Evolutionary conservation across 92 coral and sea anemone genomes (phyloP), one percentile per base, ranked within the genome.

Genomic region (Actinostola sp.): DNA sequence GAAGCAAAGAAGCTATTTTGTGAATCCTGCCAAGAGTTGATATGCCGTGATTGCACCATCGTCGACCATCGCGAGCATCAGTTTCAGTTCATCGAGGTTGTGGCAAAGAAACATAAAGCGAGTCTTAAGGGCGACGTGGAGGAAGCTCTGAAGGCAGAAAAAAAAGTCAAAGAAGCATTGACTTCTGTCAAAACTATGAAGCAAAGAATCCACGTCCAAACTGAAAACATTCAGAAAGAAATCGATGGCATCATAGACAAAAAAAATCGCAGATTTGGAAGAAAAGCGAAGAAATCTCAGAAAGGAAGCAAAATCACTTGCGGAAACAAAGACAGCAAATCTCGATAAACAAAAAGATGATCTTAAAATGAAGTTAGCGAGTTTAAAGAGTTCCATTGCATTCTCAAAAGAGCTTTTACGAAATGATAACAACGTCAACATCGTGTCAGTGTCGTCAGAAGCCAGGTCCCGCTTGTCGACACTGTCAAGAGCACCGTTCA

Each of bases 31-130:
- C 49, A 85, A 11, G 46, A 62, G 65, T 77, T 85, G 5, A 77
- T 81, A 10, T 88, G 93, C 39, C 58, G 93, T 17, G 89, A 88
- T 12, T 88, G 93, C 70, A 74, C 80, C 21, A 74, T 84, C 9
- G 41, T 84, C 2, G 77, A 88, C 61, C 93, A 88, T 61, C 86
- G 82, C 5, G 72, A 80, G 21, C 93, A 88, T 61, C 28, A 73
- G 35, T 79, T 26, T 72, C 48, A 26, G 52, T 85, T 85, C 48
- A 71, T 77, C 0, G 71, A 60, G 20, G 94, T 85, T 29, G 87
- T 64, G 8, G 67, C 66, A 36, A 1, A 8, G 25, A 50, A 67
- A 30, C 70, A 65, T 42, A 81, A 64, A 41, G 68, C 50, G 11
- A 76, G 51, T 54, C 35, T 89, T 21, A 17, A 28, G 16, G 50